A percentile compares a stretch with the other conserved stretches of the same genome.
phyloP scores from a whole-genome alignment of 2,888 invertebrate genomes.

The Mellilla xanthometata region DNA sequence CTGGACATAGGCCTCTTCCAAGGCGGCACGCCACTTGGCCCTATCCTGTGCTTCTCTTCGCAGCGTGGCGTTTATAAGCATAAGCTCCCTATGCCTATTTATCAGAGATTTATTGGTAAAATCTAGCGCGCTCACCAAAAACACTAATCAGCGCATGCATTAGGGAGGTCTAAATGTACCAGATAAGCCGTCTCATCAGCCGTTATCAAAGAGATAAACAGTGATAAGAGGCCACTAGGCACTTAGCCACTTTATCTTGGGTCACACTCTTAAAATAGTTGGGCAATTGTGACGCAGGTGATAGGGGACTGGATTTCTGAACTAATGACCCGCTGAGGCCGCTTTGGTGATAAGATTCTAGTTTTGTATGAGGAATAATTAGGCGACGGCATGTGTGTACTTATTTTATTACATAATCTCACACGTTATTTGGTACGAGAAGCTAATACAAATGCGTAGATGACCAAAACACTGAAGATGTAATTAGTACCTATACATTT shows the following conservation, averaged over 20 bases:
- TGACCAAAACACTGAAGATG: too few species aligned
- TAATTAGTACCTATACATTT: too few species aligned
- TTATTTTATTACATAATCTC: too few species aligned
- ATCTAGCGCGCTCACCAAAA: constrained; percentile 5
- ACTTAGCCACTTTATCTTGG: constrained; percentile 59
- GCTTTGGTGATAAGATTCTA: constrained; percentile 6
- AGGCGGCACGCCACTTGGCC: too few species aligned
- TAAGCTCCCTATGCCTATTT: too few species aligned
- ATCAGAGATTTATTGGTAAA: too few species aligned
- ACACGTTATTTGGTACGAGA: too few species aligned
- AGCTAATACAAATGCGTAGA: too few species aligned
- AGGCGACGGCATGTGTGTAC: too few species aligned
- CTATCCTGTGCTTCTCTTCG: too few species aligned
- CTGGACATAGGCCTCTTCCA: too few species aligned
- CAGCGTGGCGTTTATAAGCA: too few species aligned
- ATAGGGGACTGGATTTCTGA: constrained; percentile 10
- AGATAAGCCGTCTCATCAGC: constrained; percentile 55
- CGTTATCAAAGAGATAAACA: constrained; percentile 59
- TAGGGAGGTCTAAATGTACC: constrained; percentile 40
- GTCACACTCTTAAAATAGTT: constrained; percentile 62
- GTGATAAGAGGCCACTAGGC: constrained; percentile 57
- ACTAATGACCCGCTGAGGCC: constrained; percentile 15
- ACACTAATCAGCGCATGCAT: constrained; percentile 32
- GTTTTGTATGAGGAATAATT: not conserved
- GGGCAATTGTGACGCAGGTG: constrained; percentile 44